These are phyloP conservation scores for Microcebus griseorufus DNA, from an alignment of 2,113 vertebrate genomes.

Conservation along the genomic window DNA sequence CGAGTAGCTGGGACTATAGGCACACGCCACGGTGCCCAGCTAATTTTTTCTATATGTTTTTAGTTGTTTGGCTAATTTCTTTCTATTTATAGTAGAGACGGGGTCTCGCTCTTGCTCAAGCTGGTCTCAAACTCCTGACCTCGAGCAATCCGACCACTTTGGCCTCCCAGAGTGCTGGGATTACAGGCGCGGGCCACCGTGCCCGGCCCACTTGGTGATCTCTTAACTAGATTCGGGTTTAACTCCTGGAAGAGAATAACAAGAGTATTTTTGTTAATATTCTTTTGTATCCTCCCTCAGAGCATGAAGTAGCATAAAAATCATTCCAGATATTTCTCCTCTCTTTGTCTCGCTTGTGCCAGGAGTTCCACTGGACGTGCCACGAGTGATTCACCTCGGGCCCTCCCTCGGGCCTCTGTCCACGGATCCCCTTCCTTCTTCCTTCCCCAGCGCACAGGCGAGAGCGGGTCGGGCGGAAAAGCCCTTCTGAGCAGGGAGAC, in stretches of 20 bases:
- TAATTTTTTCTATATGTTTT: too few species aligned
- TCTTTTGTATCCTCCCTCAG: background rate
- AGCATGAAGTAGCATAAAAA: background rate
- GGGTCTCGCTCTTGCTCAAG: too few species aligned
- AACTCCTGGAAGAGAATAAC: background rate
- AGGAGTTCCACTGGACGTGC: background rate
- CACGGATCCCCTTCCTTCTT: background rate
- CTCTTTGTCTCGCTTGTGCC: background rate
- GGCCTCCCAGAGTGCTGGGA: too few species aligned
- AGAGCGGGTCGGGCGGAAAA: too few species aligned
- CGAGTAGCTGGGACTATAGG: too few species aligned
- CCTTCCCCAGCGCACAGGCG: background rate
- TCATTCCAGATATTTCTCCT: background rate
- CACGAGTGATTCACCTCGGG: background rate
- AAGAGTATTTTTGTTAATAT: background rate
- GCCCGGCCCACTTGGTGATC: background rate
- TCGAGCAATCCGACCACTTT: too few species aligned
- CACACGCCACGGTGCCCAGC: accelerated
- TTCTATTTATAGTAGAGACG: too few species aligned
- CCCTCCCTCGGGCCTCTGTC: background rate
- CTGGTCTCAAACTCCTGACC: too few species aligned
- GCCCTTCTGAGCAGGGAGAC: background rate
- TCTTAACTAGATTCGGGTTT: conserved; percentile 16
- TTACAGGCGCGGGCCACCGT: too few species aligned
- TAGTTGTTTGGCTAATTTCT: too few species aligned